phyloP scores from a whole-genome alignment of 2,113 vertebrate genomes.

The Potamarius usumacintae region DNA sequence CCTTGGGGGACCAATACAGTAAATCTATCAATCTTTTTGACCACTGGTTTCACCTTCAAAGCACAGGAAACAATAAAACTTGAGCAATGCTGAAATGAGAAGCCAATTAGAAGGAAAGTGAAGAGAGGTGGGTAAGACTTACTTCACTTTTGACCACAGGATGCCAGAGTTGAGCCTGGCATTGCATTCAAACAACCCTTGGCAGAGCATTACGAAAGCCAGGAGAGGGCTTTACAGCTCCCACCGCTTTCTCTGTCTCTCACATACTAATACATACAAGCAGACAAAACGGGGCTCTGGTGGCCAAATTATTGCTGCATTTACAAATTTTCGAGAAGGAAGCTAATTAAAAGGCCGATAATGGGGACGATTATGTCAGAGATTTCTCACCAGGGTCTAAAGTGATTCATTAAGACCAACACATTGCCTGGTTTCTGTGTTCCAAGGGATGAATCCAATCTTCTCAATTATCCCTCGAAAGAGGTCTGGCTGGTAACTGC shows the following conservation, averaged over 20 bases:
- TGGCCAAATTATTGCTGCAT: slow-evolving; percentile 74
- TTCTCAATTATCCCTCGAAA: slow-evolving; percentile 41
- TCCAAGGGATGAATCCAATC: slow-evolving; percentile 28
- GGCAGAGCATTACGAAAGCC: background rate
- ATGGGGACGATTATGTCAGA: slow-evolving; percentile 69
- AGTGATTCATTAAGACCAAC: slow-evolving; percentile 61
- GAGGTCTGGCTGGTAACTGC: background rate
- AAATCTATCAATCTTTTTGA: slow-evolving; percentile 9
- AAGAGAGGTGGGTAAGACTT: slow-evolving; percentile 29
- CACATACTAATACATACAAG: background rate
- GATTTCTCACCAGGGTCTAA: slow-evolving; percentile 64
- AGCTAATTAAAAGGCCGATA: slow-evolving; percentile 71
- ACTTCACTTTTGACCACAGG: slow-evolving; percentile 31
- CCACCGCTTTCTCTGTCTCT: slow-evolving; percentile 14
- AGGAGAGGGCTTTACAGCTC: background rate
- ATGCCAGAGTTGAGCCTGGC: slow-evolving; percentile 34
- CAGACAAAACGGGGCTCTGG: slow-evolving; percentile 58
- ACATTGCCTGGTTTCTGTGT: slow-evolving; percentile 50
- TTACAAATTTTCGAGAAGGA: slow-evolving; percentile 68
- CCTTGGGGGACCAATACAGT: background rate
- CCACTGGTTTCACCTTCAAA: slow-evolving; percentile 42
- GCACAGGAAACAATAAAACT: slow-evolving; percentile 48
- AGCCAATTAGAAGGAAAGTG: slow-evolving; percentile 26
- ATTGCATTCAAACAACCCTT: background rate
- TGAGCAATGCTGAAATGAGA: slow-evolving; percentile 25